These are phyloP conservation scores for Lathronympha strigana DNA, from an alignment of 2,888 invertebrate species.

Conservation along the genomic window DNA sequence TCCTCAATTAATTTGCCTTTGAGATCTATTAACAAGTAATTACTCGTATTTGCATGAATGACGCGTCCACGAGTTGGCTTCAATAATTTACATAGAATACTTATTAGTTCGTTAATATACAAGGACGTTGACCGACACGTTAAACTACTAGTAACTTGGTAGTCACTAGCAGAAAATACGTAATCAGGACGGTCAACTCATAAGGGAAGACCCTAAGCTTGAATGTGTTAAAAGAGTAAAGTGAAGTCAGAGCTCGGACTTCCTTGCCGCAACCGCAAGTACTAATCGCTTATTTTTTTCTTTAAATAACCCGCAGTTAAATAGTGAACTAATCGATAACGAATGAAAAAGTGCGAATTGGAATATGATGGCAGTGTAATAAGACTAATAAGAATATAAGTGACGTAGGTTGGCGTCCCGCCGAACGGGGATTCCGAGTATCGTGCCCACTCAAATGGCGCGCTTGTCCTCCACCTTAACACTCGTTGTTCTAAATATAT, in stretches of 20 bases:
- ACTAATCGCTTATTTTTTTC: too few species aligned
- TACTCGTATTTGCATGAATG: slow-evolving; percentile 24
- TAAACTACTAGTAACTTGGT: slow-evolving; percentile 15
- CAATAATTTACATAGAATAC: slow-evolving; percentile 32
- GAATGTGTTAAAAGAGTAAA: too few species aligned
- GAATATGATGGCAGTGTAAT: slow-evolving; percentile 9
- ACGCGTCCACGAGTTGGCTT: slow-evolving; percentile 8
- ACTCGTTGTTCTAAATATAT: slow-evolving; percentile 32
- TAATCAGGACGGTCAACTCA: slow-evolving; percentile 13
- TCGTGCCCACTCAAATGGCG: slow-evolving; percentile 23
- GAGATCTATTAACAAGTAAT: slow-evolving; percentile 31
- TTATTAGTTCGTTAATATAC: slow-evolving; percentile 29
- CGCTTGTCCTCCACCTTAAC: slow-evolving; percentile 35
- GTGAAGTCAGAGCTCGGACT: too few species aligned
- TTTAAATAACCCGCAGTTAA: neutral
- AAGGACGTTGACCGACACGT: slow-evolving; percentile 33
- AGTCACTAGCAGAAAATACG: slow-evolving; percentile 29
- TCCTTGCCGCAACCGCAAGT: too few species aligned
- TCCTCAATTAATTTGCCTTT: slow-evolving; percentile 28
- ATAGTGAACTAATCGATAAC: neutral
- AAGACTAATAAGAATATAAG: slow-evolving; percentile 13
- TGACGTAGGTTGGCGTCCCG: slow-evolving; percentile 35
- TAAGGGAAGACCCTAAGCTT: neutral
- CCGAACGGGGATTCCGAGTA: slow-evolving; percentile 40
- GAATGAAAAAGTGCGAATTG: neutral